Evolutionary conservation across 2,797 vertebrate species (phyloP).

Genomic region (Crenichthys baileyi): DNA sequence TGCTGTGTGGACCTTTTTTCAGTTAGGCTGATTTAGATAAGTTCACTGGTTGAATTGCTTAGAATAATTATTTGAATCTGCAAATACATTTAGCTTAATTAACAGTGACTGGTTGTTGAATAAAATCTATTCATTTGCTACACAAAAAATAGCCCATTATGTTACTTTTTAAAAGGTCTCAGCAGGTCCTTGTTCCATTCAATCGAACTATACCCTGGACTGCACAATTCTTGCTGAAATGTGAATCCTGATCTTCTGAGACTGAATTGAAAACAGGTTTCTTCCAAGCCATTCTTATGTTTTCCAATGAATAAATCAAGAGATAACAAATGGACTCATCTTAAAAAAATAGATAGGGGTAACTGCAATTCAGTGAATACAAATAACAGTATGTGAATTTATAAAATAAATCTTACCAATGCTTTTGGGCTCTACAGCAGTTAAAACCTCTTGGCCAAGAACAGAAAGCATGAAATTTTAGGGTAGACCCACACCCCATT

Average conservation of each 20-base stretch:
- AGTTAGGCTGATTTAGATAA: conserved; percentile 3
- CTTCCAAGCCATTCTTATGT: not conserved
- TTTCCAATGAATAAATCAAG: not conserved
- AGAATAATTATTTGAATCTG: not conserved
- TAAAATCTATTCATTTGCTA: not conserved
- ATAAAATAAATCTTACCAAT: not conserved
- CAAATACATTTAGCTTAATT: conserved; percentile 5
- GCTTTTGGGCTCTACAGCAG: not conserved
- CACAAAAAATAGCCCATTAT: not conserved
- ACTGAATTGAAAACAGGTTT: not conserved
- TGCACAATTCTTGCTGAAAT: not conserved
- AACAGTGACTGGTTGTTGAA: not conserved
- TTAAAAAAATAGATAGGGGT: not conserved
- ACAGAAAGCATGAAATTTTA: not conserved
- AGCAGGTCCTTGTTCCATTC: not conserved
- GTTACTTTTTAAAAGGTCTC: not conserved
- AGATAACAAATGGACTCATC: not conserved
- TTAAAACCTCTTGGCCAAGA: too few species aligned
- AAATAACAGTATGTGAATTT: too few species aligned
- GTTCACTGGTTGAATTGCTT: not conserved
- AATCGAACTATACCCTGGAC: not conserved
- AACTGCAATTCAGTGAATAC: too few species aligned
- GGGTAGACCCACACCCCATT: not conserved
- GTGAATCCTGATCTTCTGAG: not conserved
- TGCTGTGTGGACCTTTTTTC: not conserved